Evolutionary conservation across 2,797 vertebrate genomes (phyloP), one percentile per base, ranked within the genome.

Genomic region (Danio albolineatus): DNA sequence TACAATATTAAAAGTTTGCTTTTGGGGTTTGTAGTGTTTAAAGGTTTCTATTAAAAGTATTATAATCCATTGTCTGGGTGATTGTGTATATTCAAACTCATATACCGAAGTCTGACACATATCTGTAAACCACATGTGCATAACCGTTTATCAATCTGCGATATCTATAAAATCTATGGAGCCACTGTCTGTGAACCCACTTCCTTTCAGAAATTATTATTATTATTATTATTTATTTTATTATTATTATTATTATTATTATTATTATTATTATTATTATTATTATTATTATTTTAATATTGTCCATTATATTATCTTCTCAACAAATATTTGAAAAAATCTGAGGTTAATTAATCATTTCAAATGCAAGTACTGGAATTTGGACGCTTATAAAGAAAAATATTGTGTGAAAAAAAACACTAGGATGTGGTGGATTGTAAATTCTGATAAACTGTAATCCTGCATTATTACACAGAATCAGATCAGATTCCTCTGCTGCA

Each of bases 61-160:
- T 28, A 1, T 28, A 1, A 28, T 28, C 28, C 28, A 28, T 28
- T 28, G 28, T 28, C 28, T 28, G 28, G 1, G 28, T 28, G 28
- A 28, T 28, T 28, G 28, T 28, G 28, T 28, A 28, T 28, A 28
- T 28, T 28, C 28, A 28, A 28, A 28, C 28, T 28, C 28, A 28
- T 28, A 28, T 28, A 28, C 28, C 28, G 28, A 76, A 19, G 12
- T 60, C 10, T 67, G 10, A 60, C 14, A 13, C 13, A 8, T 43
- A 65, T 17, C 36, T 41, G 9, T 78, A 73, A 61, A 78, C 75
- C 69, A 46, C 60, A 66, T 16, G 6, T 59, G 62, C 16, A 3
- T 48, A 19, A 38, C 17, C 38, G 10, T 13, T 65, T 53, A 49
- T 75, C 10, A 28, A 28, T 28, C 28, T 28, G 28, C 28, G 28